Conservation (phyloP, 2,797 vertebrate species). For the Neostethus bicornis region DNA sequence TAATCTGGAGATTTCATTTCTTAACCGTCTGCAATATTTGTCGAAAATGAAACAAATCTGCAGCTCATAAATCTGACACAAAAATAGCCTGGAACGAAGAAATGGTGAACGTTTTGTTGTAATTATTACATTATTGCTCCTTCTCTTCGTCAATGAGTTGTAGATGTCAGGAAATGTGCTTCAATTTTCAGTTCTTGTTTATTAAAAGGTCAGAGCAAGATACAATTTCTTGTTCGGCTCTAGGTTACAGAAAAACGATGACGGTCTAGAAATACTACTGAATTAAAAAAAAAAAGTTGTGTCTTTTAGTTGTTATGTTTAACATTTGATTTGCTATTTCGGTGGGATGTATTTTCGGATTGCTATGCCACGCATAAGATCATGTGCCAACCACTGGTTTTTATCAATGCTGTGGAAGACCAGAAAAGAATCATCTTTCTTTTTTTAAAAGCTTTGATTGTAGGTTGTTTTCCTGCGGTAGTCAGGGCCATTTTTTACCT, state of each 20-base stretch:
- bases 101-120: too few relatives aligned
- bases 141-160: neutral
- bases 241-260: neutral
- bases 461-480: neutral
- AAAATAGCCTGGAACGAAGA: neutral
- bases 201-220: conserved; percentile 5
- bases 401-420: neutral
- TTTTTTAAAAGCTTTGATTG: neutral
- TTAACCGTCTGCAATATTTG: neutral
- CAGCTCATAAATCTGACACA: neutral
- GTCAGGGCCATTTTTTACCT: conserved; percentile 13
- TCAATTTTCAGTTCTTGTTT: neutral
- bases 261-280: neutral
- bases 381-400: neutral
- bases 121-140: neutral
- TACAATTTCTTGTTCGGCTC: neutral
- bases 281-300: conserved; percentile 3
- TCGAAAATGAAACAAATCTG: conserved; percentile 3
- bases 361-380: neutral
- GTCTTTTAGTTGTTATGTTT: neutral
- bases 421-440: neutral
- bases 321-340: neutral
- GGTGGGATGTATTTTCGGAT: neutral
- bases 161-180: neutral
- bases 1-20: conserved; percentile 26